Evolutionary conservation across 35 echinoderm and acorn worm species (phyloP), one percentile per base, ranked within the genome.

Genomic region (Strongylocentrotus purpuratus): DNA sequence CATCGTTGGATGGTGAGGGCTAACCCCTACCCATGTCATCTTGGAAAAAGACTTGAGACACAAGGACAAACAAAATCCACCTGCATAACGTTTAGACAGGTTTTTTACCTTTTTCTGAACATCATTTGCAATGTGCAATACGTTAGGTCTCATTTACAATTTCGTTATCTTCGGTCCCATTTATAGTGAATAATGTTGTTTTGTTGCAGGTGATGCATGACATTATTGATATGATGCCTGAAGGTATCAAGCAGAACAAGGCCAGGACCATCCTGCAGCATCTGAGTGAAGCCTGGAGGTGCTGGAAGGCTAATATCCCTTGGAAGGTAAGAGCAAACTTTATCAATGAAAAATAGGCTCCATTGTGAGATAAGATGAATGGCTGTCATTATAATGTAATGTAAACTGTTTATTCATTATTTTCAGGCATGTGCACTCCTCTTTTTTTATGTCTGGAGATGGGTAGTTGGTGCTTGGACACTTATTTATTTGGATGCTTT

Each of bases 191-290:
- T 8, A 28, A 88, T 47, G 46, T 41, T 46, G 33, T 89, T 87
- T 85, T 33, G 2, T 94, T 86, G 15, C 59, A 97, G 96, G 98
- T 99, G 31, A 99, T 98, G 98, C 98, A 99, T 33, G 98, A 99
- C 86, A 99, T 98, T 96, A 90, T 99, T 15, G 98, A 99, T 48
- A 99, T 98, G 98, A 99, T 99, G 98, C 98, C 98, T 11, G 98
- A 99, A 90, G 98, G 98, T 32, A 99, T 99, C 94, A 99, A 99
- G 90, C 98, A 99, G 96, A 99, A 99, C 96, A 99, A 99, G 88
- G 98, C 98, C 47, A 94, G 98, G 45, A 99, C 98, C 46, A 99
- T 99, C 95, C 88, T 99, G 5, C 98, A 99, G 91, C 98, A 99
- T 97, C 96, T 99, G 13, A 99, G 98, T 97, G 98, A 99, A 94